Percentiles rank a stretch among this genome's conserved stretches.
phyloP scores from a whole-genome alignment of 2,113 vertebrate species.

The Tragelaphus scriptus region DNA sequence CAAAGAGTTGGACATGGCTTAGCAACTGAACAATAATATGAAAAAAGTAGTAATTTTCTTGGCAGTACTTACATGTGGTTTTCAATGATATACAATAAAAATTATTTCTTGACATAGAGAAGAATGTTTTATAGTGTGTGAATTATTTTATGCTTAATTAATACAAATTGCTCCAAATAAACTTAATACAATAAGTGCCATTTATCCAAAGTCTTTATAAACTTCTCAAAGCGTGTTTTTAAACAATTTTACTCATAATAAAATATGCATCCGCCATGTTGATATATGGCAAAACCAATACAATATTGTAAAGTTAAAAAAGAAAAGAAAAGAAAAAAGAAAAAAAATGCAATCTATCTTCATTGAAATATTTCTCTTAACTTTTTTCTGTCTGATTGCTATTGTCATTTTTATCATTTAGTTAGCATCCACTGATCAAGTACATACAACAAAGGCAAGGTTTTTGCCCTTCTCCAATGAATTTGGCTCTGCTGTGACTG shows the following conservation, averaged over 20 bases:
- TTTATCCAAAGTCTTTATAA: neutral
- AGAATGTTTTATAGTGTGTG: neutral
- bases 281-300: no score
- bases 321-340: no score
- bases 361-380: neutral
- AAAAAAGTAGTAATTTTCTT: neutral
- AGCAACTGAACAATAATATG: neutral
- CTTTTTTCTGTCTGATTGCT: neutral
- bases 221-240: neutral
- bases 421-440: neutral
- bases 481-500: neutral
- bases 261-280: neutral
- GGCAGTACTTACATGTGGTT: neutral
- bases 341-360: neutral
- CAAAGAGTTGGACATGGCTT: neutral
- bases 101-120: neutral
- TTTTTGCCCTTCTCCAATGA: neutral
- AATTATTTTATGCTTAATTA: neutral
- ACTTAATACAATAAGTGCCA: neutral
- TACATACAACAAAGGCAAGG: neutral
- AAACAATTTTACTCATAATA: neutral
- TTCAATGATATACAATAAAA: neutral
- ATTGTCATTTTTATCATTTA: slow-evolving; percentile 12
- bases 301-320: no score
- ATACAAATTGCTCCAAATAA: neutral